These are phyloP conservation scores for Campylorhamphus procurvoides DNA, from an alignment of 2,113 vertebrate species.

Conservation along the genomic window DNA sequence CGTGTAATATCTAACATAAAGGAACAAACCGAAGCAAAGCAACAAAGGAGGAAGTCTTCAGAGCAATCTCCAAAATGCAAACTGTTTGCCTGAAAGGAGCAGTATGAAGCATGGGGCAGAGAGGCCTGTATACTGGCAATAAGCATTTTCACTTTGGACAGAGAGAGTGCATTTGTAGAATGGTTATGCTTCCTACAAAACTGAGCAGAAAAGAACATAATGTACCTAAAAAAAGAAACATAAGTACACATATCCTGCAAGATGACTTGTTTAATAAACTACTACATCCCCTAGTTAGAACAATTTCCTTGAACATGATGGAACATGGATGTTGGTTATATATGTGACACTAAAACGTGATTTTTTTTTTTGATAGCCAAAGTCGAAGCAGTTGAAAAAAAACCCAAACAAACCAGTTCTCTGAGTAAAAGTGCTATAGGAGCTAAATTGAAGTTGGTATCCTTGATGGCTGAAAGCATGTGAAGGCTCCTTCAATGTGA, in stretches of 20 bases:
- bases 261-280: conserved; percentile 65
- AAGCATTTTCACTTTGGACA: background rate
- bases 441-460: background rate
- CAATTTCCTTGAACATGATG: conserved; percentile 42
- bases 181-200: background rate
- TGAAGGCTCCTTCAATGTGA: background rate
- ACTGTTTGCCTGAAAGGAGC: background rate
- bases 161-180: background rate
- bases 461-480: background rate
- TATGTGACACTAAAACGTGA: background rate
- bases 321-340: conserved; percentile 5
- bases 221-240: conserved; percentile 1
- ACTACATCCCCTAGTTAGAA: conserved; percentile 30
- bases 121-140: accelerated
- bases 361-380: background rate
- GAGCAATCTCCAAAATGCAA: background rate
- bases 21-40: background rate
- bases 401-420: background rate
- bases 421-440: background rate
- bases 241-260: conserved; percentile 40
- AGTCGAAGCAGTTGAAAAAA: background rate
- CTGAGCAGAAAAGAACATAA: conserved; percentile 31
- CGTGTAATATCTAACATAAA: background rate
- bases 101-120: background rate
- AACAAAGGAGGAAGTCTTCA: background rate